phyloP scores from a whole-genome alignment of 1,140 invertebrate genomes.

The Papilio machaon region DNA sequence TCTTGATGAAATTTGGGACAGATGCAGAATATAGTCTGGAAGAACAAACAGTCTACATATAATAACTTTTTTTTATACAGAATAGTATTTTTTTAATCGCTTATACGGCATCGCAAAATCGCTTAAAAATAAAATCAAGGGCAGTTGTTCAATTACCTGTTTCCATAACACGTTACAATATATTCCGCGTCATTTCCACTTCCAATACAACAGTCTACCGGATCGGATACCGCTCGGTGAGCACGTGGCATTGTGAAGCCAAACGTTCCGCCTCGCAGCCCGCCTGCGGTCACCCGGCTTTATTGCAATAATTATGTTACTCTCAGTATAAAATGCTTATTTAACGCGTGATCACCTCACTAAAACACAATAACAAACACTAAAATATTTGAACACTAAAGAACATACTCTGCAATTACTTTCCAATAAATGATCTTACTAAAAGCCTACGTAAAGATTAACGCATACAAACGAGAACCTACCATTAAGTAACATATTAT shows the following conservation, averaged over 20 bases:
- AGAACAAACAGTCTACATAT: too few species aligned
- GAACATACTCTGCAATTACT: too few species aligned
- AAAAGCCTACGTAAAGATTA: too few species aligned
- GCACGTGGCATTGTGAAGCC: conserved; percentile 14
- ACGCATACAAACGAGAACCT: too few species aligned
- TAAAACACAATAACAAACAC: neutral
- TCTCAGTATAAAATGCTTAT: conserved; percentile 30
- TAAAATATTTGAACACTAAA: too few species aligned
- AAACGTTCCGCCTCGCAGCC: conserved; percentile 22
- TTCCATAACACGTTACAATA: neutral
- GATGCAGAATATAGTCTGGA: too few species aligned
- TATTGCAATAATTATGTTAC: conserved; percentile 29
- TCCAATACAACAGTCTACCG: conserved; percentile 1
- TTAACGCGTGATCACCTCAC: conserved; percentile 13
- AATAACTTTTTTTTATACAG: too few species aligned
- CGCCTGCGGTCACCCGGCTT: conserved; percentile 25
- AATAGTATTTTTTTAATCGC: too few species aligned
- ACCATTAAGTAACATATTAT: too few species aligned
- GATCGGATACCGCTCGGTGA: conserved; percentile 5
- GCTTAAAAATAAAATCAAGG: neutral
- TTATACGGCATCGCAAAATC: too few species aligned
- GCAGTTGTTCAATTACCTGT: neutral
- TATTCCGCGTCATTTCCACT: neutral
- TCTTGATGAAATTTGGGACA: too few species aligned
- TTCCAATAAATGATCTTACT: too few species aligned